A percentile compares a stretch with the other conserved stretches of the same genome.
phyloP scores from a whole-genome alignment of 2,888 invertebrate genomes.

The Encarsia formosa region DNA sequence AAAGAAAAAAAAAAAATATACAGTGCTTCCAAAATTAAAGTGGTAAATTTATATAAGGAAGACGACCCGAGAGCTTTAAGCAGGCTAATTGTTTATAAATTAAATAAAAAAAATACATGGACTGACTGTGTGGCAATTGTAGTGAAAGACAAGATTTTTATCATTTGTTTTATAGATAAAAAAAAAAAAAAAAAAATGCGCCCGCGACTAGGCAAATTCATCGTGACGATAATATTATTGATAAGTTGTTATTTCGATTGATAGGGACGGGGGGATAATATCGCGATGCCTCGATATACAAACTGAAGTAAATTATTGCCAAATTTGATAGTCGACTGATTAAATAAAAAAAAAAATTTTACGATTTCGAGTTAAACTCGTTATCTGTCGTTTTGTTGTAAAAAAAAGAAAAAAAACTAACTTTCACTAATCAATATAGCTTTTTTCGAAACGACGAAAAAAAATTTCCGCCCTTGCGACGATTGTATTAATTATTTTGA shows the following conservation, averaged over 20 bases:
- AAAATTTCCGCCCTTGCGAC: too few relatives aligned
- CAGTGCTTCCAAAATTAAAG: conserved; percentile 36
- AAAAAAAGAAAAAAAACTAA: too few relatives aligned
- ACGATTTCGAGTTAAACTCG: conserved; percentile 24
- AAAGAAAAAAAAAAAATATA: conserved; percentile 23
- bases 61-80: conserved; percentile 21
- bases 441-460: too few relatives aligned
- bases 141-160: conserved; percentile 31
- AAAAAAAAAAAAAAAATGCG: too few relatives aligned
- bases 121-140: conserved; percentile 27
- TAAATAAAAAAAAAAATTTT: conserved; percentile 11
- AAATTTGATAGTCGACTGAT: too few relatives aligned
- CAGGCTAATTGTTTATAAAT: neutral
- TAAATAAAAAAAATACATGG: conserved; percentile 9
- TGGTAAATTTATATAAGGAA: conserved; percentile 27
- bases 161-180: conserved; percentile 36
- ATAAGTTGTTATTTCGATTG: conserved; percentile 29
- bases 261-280: neutral
- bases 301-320: too few relatives aligned
- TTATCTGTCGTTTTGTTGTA: conserved; percentile 24
- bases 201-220: conserved; percentile 29
- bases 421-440: too few relatives aligned
- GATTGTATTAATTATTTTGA: too few relatives aligned
- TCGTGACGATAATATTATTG: conserved; percentile 27
- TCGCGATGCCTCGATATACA: too few relatives aligned